These are phyloP conservation scores for Dinomys branickii DNA, from an alignment of 2,113 vertebrate genomes.

Conservation along the genomic window DNA sequence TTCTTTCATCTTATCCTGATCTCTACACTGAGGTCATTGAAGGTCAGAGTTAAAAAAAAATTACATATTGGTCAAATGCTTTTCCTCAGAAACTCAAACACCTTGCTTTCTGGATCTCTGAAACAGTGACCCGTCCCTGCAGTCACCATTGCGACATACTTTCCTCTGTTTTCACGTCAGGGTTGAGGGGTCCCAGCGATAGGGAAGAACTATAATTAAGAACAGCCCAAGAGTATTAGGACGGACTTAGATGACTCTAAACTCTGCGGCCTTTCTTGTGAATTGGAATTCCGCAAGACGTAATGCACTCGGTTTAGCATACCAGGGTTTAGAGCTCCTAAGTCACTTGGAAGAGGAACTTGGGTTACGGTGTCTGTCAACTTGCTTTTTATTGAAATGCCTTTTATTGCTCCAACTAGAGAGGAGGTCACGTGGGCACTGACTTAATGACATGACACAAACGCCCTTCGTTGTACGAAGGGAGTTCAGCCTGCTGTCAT, in stretches of 20 bases:
- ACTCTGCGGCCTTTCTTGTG: slow-evolving; percentile 24
- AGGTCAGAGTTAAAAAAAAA: slow-evolving; percentile 30
- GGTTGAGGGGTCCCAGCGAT: slow-evolving; percentile 20
- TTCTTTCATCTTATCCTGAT: slow-evolving; percentile 33
- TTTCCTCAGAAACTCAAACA: not conserved
- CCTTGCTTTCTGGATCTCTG: not conserved
- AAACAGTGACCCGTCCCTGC: not conserved
- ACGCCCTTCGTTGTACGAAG: not conserved
- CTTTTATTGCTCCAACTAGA: not conserved
- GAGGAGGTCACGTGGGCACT: not conserved
- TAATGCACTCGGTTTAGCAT: not conserved
- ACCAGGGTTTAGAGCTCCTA: not conserved
- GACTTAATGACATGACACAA: not conserved
- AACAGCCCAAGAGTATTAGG: not conserved
- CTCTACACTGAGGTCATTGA: slow-evolving; percentile 10
- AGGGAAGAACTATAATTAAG: slow-evolving; percentile 55
- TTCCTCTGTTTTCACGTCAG: slow-evolving; percentile 39
- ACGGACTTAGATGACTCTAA: slow-evolving; percentile 20
- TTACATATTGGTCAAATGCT: not conserved
- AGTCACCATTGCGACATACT: slow-evolving; percentile 27
- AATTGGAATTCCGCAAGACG: slow-evolving; percentile 13
- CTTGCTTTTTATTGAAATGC: not conserved
- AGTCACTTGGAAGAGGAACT: not conserved
- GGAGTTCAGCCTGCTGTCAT: not conserved
- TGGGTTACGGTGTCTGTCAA: not conserved